These are phyloP conservation scores for Micronycteris hirsuta DNA, from an alignment of 2,113 vertebrate genomes.

Conservation along the genomic window DNA sequence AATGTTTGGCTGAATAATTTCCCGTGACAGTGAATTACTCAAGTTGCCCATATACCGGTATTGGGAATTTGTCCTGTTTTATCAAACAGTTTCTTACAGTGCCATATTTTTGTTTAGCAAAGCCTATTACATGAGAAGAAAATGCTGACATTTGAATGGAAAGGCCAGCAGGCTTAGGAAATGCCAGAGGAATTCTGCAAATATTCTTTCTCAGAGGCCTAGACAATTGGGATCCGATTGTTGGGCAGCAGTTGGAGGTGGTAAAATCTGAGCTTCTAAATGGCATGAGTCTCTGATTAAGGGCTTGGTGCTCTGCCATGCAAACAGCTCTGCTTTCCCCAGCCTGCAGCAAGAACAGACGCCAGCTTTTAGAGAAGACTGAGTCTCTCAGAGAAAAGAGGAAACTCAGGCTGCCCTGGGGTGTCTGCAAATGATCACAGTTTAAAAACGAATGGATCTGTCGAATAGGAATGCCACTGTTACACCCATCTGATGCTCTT, in stretches of 20 bases:
- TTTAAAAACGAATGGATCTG: not conserved
- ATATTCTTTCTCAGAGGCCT: conserved; percentile 43
- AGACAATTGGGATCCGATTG: conserved; percentile 54
- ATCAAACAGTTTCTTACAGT: conserved; percentile 34
- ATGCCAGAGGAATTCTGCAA: conserved; percentile 58
- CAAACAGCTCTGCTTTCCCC: conserved; percentile 44
- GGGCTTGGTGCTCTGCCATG: conserved; percentile 50
- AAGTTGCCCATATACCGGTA: conserved; percentile 13
- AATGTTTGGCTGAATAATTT: conserved; percentile 53
- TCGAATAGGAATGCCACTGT: not conserved
- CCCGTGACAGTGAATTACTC: conserved; percentile 27
- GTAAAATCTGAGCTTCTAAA: conserved; percentile 56
- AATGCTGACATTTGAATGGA: conserved; percentile 58
- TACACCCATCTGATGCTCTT: not conserved
- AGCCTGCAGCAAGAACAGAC: not conserved
- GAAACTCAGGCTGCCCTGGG: not conserved
- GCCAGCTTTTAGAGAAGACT: conserved; percentile 20
- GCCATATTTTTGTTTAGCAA: conserved; percentile 39
- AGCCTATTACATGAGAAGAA: conserved; percentile 22
- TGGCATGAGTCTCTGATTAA: conserved; percentile 61
- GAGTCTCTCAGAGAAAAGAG: not conserved
- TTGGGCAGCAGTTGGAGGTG: conserved; percentile 65
- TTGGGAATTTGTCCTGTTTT: not conserved
- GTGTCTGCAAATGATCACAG: not conserved
- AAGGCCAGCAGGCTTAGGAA: conserved; percentile 45